Base-by-base conservation (phyloP, 2,113 vertebrate genomes). In the Callipepla squamata region DNA sequence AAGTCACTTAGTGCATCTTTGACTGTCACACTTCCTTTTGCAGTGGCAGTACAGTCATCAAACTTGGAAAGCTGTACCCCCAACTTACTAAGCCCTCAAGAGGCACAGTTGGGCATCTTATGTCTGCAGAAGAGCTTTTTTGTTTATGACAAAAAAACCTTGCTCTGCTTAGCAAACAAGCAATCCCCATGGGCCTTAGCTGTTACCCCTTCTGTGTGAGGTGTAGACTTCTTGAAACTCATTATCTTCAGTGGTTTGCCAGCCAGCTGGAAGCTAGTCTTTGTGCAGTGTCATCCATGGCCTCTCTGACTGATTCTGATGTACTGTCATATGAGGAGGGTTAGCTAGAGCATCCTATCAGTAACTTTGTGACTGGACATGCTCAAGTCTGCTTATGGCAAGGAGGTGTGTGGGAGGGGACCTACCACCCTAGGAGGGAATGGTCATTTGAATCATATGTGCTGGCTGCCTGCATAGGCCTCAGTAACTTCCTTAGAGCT, bases 331-430 rank as follows among this genome's bases (percentile, higher is more conserved):
- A 81, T 25, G 1, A 8, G 5, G 18, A 57, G 59, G 13, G 8
- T 47, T 77, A 70, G 73, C 45, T 17, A 4, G 48, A 13, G 51
- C 3, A 13, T 57, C 28, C n/a, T 3, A 4, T 26, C 2, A 0
- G 34, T 47, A 65, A 28, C 62, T 80, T 7, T 7, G 2, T 11
- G 22, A 53, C 34, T 58, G 26, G 42, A 65, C 58, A 36, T 2
- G 0, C n/a, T 0, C 3, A 50, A 6, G 0, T 7, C 2, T 1
- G 30, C 8, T 47, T 11, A 2, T 5, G 1, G 20, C n/a, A 18
- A 9, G 51, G 44, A 40, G 21, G 21, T 0, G 1, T 79, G 62
- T 68, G 32, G 48, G 58, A 28, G 62, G 13, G 32, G 67, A 12
- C 6, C 30, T 59, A 67, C 44, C 59, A 0, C 80, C 55, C 48